Percentiles rank a stretch among this genome's conserved stretches.
These are phyloP conservation scores for Emydura subglobosa DNA, from an alignment of 2,113 vertebrate species.

Conservation along the genomic window DNA sequence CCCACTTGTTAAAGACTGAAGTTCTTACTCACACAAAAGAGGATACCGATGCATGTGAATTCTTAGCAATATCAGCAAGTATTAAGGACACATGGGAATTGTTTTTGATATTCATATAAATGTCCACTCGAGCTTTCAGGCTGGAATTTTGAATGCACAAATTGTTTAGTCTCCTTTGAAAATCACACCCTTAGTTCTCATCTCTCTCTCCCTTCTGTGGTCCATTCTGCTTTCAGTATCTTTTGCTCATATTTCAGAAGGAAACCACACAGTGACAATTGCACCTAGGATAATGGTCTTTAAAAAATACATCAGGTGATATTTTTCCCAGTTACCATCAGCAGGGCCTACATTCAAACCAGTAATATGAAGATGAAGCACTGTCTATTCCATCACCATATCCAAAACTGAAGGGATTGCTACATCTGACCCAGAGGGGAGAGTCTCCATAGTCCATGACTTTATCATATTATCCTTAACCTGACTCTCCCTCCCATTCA, in stretches of 20 bases:
- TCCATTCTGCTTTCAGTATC: neutral
- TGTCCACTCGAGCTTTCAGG: accelerated
- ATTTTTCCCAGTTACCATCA: neutral
- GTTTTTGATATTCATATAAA: neutral
- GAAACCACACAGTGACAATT: too few species aligned
- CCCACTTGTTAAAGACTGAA: neutral
- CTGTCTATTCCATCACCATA: neutral
- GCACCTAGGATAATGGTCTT: neutral
- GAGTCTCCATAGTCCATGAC: neutral
- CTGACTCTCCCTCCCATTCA: neutral
- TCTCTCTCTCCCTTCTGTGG: neutral
- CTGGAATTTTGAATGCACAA: neutral
- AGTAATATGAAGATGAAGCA: neutral
- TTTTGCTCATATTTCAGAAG: neutral
- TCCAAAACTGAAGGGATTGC: neutral
- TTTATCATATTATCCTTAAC: neutral
- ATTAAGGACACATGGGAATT: neutral
- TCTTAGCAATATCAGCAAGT: neutral
- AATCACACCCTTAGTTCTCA: neutral
- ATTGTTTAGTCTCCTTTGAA: neutral
- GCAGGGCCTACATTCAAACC: neutral
- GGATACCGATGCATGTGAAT: neutral
- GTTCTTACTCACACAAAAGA: neutral
- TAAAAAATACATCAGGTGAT: neutral
- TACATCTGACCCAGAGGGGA: neutral